Evolutionary conservation across 2,888 invertebrate species (phyloP), one percentile per base, ranked within the genome.

Genomic region (Epinotia demarniana): DNA sequence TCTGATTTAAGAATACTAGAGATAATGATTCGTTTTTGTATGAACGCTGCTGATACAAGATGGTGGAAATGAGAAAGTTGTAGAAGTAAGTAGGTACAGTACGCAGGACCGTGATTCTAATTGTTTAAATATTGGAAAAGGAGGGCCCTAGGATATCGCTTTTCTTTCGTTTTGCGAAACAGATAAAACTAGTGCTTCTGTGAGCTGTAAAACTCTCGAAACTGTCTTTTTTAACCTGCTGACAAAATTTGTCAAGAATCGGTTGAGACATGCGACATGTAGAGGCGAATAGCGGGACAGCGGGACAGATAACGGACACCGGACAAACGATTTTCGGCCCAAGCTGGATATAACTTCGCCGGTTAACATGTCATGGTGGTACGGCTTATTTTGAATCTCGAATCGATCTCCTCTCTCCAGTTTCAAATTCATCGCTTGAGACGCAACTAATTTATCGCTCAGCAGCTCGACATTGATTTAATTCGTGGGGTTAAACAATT

Each of bases 1-100:
- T 71, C 55, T 70, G 66, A 75, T 66, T 66, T 71, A 43, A 33
- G 49, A 68, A 55, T 66, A 75, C 23, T 27, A 16, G 18, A 27
- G 68, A 73, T 68, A 73, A 67, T 55, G 19, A 67, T 11, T 39
- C 39, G 18, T 57, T 69, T 23, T 46, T 69, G 39, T 18, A 43
- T 18, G n/a, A 61, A 39, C 33, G 27, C 9, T 27, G 16, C 19
- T 11, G 19, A 19, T 12, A 16, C 49, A 49, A 16, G 3, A 16
- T 49, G 16, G 16, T 43, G 11, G 13, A 16, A 13, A 16, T 16
- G 13, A 27, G 49, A 49, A 49, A 49, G 49, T 49, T 49, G 13
- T 3, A 27, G 27, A 27, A 4, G 27, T 27, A 27, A 27, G 27
- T 49, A 43, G 11, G 43, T 43, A 46, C 16, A 49, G 3, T 13